Evolutionary conservation across 2,797 vertebrate genomes (phyloP), one percentile per base, ranked within the genome.

Genomic region (Numenius phaeopus): DNA sequence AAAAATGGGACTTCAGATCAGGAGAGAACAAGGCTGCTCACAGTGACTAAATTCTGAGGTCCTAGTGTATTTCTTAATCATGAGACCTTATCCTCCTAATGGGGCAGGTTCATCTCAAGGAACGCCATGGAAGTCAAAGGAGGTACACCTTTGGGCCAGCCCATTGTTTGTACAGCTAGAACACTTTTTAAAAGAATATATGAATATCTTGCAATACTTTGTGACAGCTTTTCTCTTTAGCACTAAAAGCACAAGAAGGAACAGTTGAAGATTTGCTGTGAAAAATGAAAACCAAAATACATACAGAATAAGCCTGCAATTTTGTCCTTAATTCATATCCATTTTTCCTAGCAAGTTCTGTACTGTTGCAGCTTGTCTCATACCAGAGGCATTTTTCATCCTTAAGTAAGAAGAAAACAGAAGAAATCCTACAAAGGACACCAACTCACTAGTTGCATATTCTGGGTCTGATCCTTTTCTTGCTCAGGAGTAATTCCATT

Each of bases 401-500:
- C n/a, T 73, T 64, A 55, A 37, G 24, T 39, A 78, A 80, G 70
- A 91, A 67, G 37, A 75, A 91, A 72, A 5, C 9, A 69, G 52
- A 67, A 92, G n/a, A 72, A 75, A 65, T 87, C n/a, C 86, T 91
- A 42, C 40, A 39, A 69, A 83, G 29, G 42, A 47, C 47, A 72
- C 20, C 29, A 71, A 14, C 61, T 83, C 64, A 73, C 18, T 77
- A 58, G 37, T 34, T 73, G 40, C 9, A 30, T 70, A 67, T 66
- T 92, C 72, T 86, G 62, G 18, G 12, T 62, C 59, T 75, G 69
- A 90, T 88, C 47, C 6, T 95, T 90, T 83, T 73, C 62, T 83
- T 66, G 20, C 18, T 92, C 59, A 62, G 61, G 70, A 94, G 49
- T 81, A 93, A 92, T 89, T 92, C 89, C 86, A 86, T 79, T 82